These are phyloP conservation scores for Elephantulus edwardii DNA, from an alignment of 2,113 vertebrate species.

Conservation along the genomic window DNA sequence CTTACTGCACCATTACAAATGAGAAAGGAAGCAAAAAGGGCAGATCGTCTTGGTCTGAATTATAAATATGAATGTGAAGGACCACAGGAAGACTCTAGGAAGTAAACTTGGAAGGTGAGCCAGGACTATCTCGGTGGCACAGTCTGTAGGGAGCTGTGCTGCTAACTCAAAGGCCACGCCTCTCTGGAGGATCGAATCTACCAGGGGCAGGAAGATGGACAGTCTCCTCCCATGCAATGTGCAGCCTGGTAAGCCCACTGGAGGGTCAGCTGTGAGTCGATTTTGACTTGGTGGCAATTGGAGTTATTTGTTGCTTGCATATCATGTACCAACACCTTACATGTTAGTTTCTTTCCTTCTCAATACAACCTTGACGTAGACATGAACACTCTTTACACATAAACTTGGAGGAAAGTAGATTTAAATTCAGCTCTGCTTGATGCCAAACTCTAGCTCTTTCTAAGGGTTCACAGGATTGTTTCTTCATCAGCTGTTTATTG, in stretches of 20 bases:
- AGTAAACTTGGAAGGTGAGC: not conserved
- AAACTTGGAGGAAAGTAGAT: not conserved
- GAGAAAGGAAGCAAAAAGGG: not conserved
- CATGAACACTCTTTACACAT: not conserved
- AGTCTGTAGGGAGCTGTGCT: too few relatives aligned
- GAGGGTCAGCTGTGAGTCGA: too few relatives aligned
- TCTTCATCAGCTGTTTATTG: not conserved
- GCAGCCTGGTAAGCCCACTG: too few relatives aligned
- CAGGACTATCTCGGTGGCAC: too few relatives aligned
- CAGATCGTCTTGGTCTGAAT: not conserved
- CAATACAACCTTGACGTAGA: not conserved
- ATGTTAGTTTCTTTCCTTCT: not conserved
- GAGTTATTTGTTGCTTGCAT: not conserved
- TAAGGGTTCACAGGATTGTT: rapidly evolving
- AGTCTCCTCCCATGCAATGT: too few relatives aligned
- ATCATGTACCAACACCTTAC: not conserved
- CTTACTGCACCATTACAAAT: not conserved
- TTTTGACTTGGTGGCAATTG: too few relatives aligned
- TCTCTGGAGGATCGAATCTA: too few relatives aligned
- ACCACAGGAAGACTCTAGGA: not conserved
- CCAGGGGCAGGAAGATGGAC: too few relatives aligned
- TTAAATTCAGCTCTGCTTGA: not conserved
- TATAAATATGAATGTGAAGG: not conserved
- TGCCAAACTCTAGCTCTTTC: not conserved
- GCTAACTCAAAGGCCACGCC: too few relatives aligned